Evolutionary conservation across 2,888 invertebrate genomes (phyloP).

Genomic region (Dermolepida albohirtum): DNA sequence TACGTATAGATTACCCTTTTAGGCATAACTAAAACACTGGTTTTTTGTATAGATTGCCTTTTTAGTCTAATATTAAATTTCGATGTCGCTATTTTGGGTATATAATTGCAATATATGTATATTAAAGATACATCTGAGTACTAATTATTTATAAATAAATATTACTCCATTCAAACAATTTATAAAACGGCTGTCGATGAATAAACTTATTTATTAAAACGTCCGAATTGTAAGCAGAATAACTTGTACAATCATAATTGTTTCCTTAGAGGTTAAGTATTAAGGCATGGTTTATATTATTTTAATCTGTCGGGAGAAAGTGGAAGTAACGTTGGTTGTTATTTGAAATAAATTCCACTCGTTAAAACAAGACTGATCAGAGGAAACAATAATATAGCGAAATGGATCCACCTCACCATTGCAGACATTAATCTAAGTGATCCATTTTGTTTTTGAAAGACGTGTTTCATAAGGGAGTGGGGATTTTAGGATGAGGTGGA

Average conservation of each 20-base stretch:
- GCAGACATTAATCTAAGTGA: conserved; percentile 38
- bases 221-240: conserved; percentile 4
- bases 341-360: conserved; percentile 32
- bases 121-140: not conserved
- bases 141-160: too few relatives aligned
- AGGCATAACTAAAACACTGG: too few relatives aligned
- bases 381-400: conserved; percentile 32
- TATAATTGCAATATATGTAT: too few relatives aligned
- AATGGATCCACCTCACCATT: conserved; percentile 27
- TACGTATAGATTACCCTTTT: too few relatives aligned
- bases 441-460: conserved; percentile 39
- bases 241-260: conserved; percentile 24
- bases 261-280: conserved; percentile 26
- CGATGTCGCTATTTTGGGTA: too few relatives aligned
- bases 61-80: too few relatives aligned
- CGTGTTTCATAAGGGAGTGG: conserved; percentile 16
- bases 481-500: not conserved
- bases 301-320: conserved; percentile 37
- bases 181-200: conserved; percentile 7
- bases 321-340: conserved; percentile 17
- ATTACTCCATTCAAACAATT: conserved; percentile 11
- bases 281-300: conserved; percentile 37
- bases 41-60: too few relatives aligned
- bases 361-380: conserved; percentile 33
- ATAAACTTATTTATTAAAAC: not conserved